Conservation (phyloP, 1,140 invertebrate genomes). For the Nephotettix cincticeps region DNA sequence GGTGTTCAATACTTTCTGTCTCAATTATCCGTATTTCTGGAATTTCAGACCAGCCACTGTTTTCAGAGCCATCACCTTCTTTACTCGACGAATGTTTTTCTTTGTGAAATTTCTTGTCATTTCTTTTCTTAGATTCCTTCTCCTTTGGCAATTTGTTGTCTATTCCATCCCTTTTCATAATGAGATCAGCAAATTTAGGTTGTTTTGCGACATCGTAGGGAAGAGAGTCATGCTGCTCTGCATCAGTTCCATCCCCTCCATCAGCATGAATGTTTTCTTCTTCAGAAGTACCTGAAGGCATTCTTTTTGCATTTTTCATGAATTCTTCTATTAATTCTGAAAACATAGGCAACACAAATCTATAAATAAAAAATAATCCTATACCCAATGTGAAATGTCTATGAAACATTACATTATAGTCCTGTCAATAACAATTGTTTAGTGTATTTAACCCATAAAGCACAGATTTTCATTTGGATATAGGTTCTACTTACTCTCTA, state of each 20-base stretch:
- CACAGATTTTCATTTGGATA: too few relatives aligned
- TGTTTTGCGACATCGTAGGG: constrained; percentile 56
- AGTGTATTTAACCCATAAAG: too few relatives aligned
- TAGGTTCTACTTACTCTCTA: too few relatives aligned
- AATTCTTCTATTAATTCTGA: constrained; percentile 49
- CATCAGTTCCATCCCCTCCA: constrained; percentile 61
- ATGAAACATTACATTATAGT: too few relatives aligned
- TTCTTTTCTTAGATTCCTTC: neutral
- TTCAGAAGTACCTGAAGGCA: constrained; percentile 53
- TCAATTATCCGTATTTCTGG: constrained; percentile 16
- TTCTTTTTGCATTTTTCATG: constrained; percentile 17
- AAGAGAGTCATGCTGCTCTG: constrained; percentile 63
- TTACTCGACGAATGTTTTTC: neutral
- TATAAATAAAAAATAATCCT: too few relatives aligned
- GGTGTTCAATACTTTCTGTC: neutral
- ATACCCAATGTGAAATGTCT: too few relatives aligned
- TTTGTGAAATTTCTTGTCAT: neutral
- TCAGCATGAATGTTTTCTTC: constrained; percentile 50
- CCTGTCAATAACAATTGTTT: too few relatives aligned
- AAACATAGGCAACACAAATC: constrained; percentile 53
- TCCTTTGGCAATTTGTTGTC: neutral
- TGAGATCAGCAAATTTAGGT: neutral
- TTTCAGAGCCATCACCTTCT: constrained; percentile 4
- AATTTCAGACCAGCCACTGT: constrained; percentile 14
- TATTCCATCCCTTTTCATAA: neutral